Evolutionary conservation across 2,797 vertebrate species (phyloP), one percentile per base, ranked within the genome.

Genomic region (Xenopus petersii): DNA sequence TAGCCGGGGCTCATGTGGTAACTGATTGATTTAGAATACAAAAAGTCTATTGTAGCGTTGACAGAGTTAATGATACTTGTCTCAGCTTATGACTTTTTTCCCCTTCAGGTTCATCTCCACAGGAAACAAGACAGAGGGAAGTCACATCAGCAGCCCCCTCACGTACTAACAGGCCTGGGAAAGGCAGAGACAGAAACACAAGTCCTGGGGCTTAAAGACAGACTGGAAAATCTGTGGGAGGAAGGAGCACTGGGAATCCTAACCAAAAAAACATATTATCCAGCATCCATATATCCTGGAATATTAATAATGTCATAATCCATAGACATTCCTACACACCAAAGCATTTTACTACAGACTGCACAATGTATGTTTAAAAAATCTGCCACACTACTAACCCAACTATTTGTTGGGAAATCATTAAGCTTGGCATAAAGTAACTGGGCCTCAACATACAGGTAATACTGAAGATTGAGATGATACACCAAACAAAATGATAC

Each of bases 101-200:
- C 26, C 51, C 42, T 55, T 62, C 15, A 68, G 58, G 66, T 58
- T 70, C 74, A 46, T 71, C 46, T 71, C 68, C 30, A 51, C 55
- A 67, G 69, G 64, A 77, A 63, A 17, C 30, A 48, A 26, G 21
- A 71, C 70, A 77, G 70, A 77, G 75, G 75, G 65, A 73, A 73
- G 75, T 77, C 75, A 77, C 75, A 77, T 77, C 70, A 77, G 58
- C 75, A 49, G 62, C 75, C 75, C 75, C 75, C 75, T 77, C 69
- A 54, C 13, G 15, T 64, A 47, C 56, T 75, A 70, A 60, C 51
- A 15, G 26, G 70, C 47, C 64, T 77, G 69, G 69, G 75, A 76
- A 65, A 26, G 33, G 6, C 12, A 36, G 55, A 70, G 64, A 71
- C 63, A 17, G 64, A 64, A 77, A 63, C 75, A 61, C 64, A 68